Conservation (phyloP, 2,113 vertebrate species). For the Gila orcuttii region DNA sequence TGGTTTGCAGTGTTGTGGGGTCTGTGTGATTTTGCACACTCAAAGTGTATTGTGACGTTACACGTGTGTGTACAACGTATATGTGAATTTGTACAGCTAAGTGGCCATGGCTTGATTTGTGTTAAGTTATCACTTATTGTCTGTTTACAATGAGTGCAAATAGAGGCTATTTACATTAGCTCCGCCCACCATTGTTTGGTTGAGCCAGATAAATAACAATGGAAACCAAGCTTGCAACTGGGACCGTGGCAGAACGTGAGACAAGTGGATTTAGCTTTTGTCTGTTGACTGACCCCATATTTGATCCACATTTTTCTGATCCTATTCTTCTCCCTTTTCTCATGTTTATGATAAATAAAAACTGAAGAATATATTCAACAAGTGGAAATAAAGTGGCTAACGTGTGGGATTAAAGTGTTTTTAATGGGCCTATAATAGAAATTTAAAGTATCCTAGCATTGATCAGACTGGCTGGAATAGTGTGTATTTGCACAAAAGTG, state of each 20-base stretch:
- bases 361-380: no score
- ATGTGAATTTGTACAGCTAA: no score
- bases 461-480: no score
- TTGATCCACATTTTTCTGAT: not conserved
- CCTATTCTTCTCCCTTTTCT: not conserved
- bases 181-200: conserved; percentile 1
- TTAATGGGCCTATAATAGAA: no score
- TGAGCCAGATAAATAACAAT: not conserved
- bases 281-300: no score
- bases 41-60: no score
- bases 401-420: no score
- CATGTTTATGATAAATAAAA: not conserved
- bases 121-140: not conserved
- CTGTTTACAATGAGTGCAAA: not conserved
- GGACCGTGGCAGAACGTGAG: not conserved
- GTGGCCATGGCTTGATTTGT: not conserved
- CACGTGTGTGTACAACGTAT: no score
- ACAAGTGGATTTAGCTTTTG: not conserved
- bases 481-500: no score
- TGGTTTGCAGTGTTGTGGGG: not conserved
- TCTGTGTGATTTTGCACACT: not conserved
- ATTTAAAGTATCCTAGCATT: no score
- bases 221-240: not conserved
- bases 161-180: not conserved
- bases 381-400: no score